A percentile compares a stretch with the other conserved stretches of the same genome.
Evolutionary conservation across 2,797 vertebrate genomes (phyloP).

Genomic region (Psittacula echo): DNA sequence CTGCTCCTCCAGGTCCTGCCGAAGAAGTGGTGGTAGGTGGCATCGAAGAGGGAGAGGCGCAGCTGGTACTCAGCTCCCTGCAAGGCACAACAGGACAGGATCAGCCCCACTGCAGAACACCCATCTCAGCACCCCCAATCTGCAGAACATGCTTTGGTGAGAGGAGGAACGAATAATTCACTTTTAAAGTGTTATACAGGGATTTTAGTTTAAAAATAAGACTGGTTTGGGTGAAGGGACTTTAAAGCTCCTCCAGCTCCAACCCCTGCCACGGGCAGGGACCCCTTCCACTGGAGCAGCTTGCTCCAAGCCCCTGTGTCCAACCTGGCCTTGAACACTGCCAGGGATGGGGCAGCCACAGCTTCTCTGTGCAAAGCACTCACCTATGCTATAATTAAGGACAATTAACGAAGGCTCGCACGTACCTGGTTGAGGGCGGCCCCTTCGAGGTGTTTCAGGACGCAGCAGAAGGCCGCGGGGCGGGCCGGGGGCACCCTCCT

Average conservation of each 20-base stretch:
- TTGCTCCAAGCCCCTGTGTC: neutral
- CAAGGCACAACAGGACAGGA: neutral
- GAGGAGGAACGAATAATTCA: neutral
- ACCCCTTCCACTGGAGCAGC: neutral
- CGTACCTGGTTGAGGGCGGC: neutral
- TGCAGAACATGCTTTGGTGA: neutral
- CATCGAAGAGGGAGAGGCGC: slow-evolving; percentile 87
- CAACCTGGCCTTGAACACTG: neutral
- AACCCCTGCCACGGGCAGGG: neutral
- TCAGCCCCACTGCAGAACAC: neutral
- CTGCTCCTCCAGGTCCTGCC: slow-evolving; percentile 90
- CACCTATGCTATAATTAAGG: neutral
- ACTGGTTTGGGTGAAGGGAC: neutral
- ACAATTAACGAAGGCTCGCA: neutral
- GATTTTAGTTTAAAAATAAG: neutral
- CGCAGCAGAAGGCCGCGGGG: neutral
- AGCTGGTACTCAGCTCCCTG: slow-evolving; percentile 82
- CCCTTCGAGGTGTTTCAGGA: neutral
- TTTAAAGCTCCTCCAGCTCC: accelerated
- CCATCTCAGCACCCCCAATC: neutral
- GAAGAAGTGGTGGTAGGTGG: slow-evolving; percentile 87
- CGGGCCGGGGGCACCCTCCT: neutral
- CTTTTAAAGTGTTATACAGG: accelerated
- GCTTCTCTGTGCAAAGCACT: neutral
- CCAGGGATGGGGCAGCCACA: neutral